Percentiles rank a stretch among this genome's conserved stretches.
phyloP scores from a whole-genome alignment of 2,888 invertebrate species.

The Cheilosia grossa region DNA sequence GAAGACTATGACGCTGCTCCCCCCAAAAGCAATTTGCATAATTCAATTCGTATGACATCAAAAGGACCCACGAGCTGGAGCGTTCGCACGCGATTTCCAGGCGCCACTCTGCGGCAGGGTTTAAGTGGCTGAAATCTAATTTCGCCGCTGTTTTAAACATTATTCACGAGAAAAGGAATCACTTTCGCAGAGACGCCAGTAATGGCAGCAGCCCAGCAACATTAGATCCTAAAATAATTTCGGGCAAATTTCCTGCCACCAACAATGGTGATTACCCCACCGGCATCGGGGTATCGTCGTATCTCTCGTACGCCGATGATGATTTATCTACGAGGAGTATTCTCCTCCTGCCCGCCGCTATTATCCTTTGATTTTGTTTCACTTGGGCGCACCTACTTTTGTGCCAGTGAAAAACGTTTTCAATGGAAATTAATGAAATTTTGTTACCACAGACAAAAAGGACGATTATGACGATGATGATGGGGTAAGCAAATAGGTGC shows the following conservation, averaged over 20 bases:
- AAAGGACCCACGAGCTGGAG: constrained; percentile 65
- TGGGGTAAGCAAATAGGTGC: constrained; percentile 39
- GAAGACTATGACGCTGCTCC: constrained; percentile 27
- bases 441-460: constrained; percentile 50
- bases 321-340: constrained; percentile 57
- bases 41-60: constrained; percentile 75
- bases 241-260: constrained; percentile 72
- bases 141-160: constrained; percentile 72
- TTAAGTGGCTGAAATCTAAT: constrained; percentile 75
- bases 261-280: constrained; percentile 62
- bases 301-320: constrained; percentile 35
- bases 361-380: constrained; percentile 73
- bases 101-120: constrained; percentile 64
- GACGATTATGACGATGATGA: constrained; percentile 47
- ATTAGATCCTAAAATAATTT: constrained; percentile 71
- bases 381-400: constrained; percentile 47
- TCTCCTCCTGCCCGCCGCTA: background rate
- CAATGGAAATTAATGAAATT: constrained; percentile 74
- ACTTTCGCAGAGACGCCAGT: constrained; percentile 33
- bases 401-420: constrained; percentile 62
- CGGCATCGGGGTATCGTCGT: background rate
- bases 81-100: constrained; percentile 63
- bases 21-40: constrained; percentile 73
- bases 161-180: constrained; percentile 48
- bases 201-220: constrained; percentile 44